Evolutionary conservation across 2,888 invertebrate genomes (phyloP).

Genomic region (Acleris sparsana): DNA sequence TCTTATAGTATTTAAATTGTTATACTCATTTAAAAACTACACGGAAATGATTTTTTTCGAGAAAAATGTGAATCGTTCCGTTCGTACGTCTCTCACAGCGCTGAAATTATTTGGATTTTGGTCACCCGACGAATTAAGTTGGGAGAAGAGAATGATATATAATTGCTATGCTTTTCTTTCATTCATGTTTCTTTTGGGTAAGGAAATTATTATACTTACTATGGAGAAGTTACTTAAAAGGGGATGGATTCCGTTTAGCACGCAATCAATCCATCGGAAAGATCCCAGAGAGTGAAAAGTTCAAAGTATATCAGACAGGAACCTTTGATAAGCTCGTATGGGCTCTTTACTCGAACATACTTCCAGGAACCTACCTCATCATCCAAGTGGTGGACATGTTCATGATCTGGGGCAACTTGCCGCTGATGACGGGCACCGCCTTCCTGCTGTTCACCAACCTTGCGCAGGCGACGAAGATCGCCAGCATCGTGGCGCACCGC

Average conservation of each 20-base stretch:
- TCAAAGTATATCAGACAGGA: no score
- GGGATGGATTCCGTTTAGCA: no score
- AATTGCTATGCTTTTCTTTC: slow-evolving; percentile 56
- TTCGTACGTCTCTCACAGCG: slow-evolving; percentile 61
- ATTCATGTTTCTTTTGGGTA: slow-evolving; percentile 73
- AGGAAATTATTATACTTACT: slow-evolving; percentile 38
- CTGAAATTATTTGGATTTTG: slow-evolving; percentile 69
- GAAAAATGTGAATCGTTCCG: slow-evolving; percentile 59
- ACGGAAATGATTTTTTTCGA: slow-evolving; percentile 56
- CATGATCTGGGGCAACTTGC: slow-evolving; percentile 73
- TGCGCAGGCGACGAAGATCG: slow-evolving; percentile 69
- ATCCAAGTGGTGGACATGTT: slow-evolving; percentile 76
- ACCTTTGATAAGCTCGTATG: no score
- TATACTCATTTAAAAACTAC: no score
- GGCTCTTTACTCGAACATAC: no score
- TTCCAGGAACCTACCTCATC: slow-evolving; percentile 67
- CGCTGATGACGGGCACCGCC: slow-evolving; percentile 72
- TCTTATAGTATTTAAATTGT: no score
- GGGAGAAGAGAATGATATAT: slow-evolving; percentile 50
- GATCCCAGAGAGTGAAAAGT: no score
- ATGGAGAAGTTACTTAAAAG: no score
- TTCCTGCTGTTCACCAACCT: slow-evolving; percentile 76
- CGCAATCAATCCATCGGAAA: no score
- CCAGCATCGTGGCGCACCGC: slow-evolving; percentile 58
- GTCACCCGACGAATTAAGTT: slow-evolving; percentile 53